Evolutionary conservation across 2,888 invertebrate genomes (phyloP), one percentile per base, ranked within the genome.

Genomic region (Heteromurus nitidus): DNA sequence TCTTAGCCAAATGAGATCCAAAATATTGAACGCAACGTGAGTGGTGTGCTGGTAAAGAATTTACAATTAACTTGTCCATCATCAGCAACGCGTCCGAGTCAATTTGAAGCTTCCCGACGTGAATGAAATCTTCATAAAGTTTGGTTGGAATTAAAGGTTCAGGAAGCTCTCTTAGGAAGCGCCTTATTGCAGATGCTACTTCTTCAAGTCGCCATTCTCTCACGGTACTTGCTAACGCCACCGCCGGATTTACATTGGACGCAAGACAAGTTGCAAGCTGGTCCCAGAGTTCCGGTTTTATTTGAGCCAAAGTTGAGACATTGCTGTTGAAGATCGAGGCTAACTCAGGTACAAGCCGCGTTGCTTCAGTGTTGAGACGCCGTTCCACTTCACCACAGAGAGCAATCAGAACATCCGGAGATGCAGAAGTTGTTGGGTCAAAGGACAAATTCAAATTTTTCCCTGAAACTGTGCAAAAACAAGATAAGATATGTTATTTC

Each of bases 91-190:
- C 86, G 58, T 86, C 86, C 7, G 85, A 84, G 44, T 86, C 85
- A 67, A 85, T 81, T 60, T 82, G 80, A 1, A 83, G 69, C 53
- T 82, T 84, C 22, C 84, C 85, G 30, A 85, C 80, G 28, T 82
- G 92, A 80, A 94, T 90, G 88, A 94, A 94, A 85, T 91, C 91
- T 86, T 93, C 93, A 88, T 95, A 95, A 91, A 92, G 92, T 88
- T 92, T 92, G 42, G 93, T 93, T 26, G 94, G 94, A 86, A 95
- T 93, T 70, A 95, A 91, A 3, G 94, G 93, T 89, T 94, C 94
- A 0, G 94, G 94, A 84, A 95, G 89, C 88, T 95, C 94, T 62
- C 93, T 89, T 53, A 95, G 89, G 88, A 93, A 94, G 88, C 93
- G 93, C 88, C 94, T 94, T 80, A 95, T 89, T 67, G 92, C 91